phyloP scores from a whole-genome alignment of 2,888 invertebrate species.

The Strigamia transsilvanica region DNA sequence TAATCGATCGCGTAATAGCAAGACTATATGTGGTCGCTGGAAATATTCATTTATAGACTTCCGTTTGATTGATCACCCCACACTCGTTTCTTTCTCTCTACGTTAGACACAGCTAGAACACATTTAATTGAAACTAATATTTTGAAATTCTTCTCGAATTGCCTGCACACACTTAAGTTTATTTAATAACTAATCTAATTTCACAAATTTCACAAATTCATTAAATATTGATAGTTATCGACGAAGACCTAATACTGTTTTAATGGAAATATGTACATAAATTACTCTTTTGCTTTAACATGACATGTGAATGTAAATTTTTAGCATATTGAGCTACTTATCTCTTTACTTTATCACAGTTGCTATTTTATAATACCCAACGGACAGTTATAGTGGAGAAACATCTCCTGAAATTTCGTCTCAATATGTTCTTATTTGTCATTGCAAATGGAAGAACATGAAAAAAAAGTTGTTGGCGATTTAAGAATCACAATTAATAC shows the following conservation, averaged over 20 bases:
- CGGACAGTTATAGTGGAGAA: slow-evolving; percentile 12
- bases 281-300: neutral
- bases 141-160: neutral
- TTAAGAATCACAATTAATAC: slow-evolving; percentile 22
- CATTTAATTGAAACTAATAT: neutral
- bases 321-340: slow-evolving; percentile 32
- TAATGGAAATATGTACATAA: neutral
- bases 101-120: neutral
- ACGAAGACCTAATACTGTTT: neutral
- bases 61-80: neutral
- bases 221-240: neutral
- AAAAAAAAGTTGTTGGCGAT: slow-evolving; percentile 7
- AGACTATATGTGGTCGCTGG: slow-evolving; percentile 20
- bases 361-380: slow-evolving; percentile 36
- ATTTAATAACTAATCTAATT: neutral
- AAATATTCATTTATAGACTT: slow-evolving; percentile 10
- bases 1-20: neutral
- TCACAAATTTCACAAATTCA: slow-evolving; percentile 9
- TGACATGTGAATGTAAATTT: neutral
- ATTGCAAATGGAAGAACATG: slow-evolving; percentile 29
- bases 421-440: neutral
- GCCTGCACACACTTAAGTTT: neutral
- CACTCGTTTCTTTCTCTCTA: neutral
- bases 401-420: slow-evolving; percentile 4
- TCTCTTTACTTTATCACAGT: slow-evolving; percentile 9